A percentile compares a stretch with the other conserved stretches of the same genome.
phyloP scores from a whole-genome alignment of 2,888 invertebrate genomes.

The Cartodere bifasciata region DNA sequence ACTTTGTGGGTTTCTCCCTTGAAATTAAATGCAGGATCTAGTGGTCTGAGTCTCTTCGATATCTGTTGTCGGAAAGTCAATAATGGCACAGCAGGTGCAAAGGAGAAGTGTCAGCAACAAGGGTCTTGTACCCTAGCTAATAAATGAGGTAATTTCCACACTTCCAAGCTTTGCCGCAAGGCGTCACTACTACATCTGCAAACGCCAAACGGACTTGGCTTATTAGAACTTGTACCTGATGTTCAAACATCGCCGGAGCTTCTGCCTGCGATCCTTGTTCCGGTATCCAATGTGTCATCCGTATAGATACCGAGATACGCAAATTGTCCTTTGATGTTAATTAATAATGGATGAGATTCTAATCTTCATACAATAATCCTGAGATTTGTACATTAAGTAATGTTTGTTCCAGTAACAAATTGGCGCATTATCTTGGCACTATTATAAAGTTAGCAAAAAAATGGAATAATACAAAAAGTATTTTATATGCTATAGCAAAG shows the following conservation, averaged over 20 bases:
- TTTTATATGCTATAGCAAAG: no score
- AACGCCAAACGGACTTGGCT: constrained; percentile 29
- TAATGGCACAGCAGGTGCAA: constrained; percentile 40
- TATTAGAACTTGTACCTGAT: constrained; percentile 36
- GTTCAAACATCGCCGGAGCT: constrained; percentile 30
- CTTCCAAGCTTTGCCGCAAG: constrained; percentile 36
- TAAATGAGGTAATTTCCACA: constrained; percentile 42
- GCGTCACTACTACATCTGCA: constrained; percentile 28
- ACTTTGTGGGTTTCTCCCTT: no score
- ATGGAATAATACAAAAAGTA: no score
- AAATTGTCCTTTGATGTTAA: constrained; percentile 25
- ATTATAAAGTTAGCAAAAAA: no score
- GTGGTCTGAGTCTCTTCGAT: no score
- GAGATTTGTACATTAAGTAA: no score
- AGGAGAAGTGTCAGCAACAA: constrained; percentile 40
- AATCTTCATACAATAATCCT: no score
- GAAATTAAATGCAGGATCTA: constrained; percentile 4
- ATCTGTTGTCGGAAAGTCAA: constrained; percentile 33
- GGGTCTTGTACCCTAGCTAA: constrained; percentile 39
- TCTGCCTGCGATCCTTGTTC: constrained; percentile 23
- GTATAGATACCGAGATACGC: no score
- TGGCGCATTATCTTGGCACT: no score
- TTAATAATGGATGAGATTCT: no score
- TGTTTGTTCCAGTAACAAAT: no score
- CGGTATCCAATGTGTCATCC: constrained; percentile 23